Percentiles rank a stretch among this genome's conserved stretches.
Evolutionary conservation across 2,888 invertebrate genomes (phyloP).

Genomic region (Drosophila kanekoi): DNA sequence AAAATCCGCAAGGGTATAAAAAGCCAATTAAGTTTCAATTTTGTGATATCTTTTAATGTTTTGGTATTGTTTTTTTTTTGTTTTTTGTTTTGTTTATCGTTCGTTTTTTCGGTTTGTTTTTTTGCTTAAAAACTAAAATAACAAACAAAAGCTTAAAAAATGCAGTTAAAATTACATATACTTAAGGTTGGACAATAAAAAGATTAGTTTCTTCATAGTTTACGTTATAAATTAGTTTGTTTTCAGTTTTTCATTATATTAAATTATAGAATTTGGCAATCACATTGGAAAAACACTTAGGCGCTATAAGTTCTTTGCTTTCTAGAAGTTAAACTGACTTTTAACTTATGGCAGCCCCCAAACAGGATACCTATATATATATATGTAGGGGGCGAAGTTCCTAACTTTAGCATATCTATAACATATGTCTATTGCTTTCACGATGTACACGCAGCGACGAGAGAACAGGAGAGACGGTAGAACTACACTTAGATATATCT

Average conservation of each 20-base stretch:
- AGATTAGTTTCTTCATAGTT: constrained; percentile 25
- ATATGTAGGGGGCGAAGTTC: constrained; percentile 5
- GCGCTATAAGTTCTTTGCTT: constrained; percentile 76
- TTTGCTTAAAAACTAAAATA: constrained; percentile 75
- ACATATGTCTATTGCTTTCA: constrained; percentile 72
- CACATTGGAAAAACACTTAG: constrained; percentile 80
- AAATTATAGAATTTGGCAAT: constrained; percentile 79
- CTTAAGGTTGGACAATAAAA: constrained; percentile 36
- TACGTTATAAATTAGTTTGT: constrained; percentile 54
- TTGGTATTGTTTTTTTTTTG: constrained; percentile 38
- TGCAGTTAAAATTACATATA: constrained; percentile 49
- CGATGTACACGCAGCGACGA: constrained; percentile 72
- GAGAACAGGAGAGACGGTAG: constrained; percentile 18
- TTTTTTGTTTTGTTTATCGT: constrained; percentile 16
- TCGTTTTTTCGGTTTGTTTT: constrained; percentile 9
- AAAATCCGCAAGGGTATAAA: constrained; percentile 16
- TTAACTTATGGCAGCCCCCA: constrained; percentile 54
- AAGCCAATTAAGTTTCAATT: constrained; percentile 44
- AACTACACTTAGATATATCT: constrained; percentile 35
- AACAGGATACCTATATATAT: constrained; percentile 6
- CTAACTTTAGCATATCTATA: constrained; percentile 33
- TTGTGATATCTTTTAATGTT: constrained; percentile 36
- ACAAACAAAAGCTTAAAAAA: constrained; percentile 69
- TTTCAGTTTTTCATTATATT: constrained; percentile 25
- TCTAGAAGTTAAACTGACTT: constrained; percentile 50